phyloP scores from a whole-genome alignment of 2,797 vertebrate genomes.

The Callimico goeldii region DNA sequence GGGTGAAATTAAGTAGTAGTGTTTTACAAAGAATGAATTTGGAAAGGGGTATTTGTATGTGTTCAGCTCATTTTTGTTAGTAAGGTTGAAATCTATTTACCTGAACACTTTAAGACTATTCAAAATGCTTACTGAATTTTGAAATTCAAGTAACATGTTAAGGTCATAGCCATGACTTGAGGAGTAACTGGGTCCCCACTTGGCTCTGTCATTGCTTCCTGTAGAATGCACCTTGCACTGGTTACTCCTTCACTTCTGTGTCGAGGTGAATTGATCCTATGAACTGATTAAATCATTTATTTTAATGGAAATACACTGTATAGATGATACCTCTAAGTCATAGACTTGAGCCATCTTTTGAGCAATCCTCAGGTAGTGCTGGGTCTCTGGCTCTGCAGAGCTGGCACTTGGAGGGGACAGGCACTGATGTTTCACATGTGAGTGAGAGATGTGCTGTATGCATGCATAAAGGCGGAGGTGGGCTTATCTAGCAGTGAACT shows the following conservation, averaged over 20 bases:
- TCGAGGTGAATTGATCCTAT: background rate
- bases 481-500: background rate
- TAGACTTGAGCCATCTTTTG: background rate
- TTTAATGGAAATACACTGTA: background rate
- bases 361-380: background rate
- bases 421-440: background rate
- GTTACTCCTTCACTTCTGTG: no score
- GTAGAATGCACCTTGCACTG: background rate
- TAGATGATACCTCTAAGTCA: no score
- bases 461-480: background rate
- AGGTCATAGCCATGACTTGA: no score
- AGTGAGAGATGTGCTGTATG: background rate
- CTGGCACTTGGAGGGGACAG: accelerated
- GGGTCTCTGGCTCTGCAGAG: background rate
- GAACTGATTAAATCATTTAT: background rate
- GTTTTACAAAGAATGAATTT: background rate
- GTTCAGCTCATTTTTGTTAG: background rate
- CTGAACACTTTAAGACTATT: background rate
- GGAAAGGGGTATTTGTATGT: background rate
- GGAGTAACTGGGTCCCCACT: no score
- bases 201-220: background rate
- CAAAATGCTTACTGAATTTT: background rate
- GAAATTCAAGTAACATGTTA: background rate
- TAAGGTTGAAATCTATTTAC: background rate
- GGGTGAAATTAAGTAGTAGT: background rate